Conservation (phyloP, 2,113 vertebrate genomes). For the Protobothrops mucrosquamatus region DNA sequence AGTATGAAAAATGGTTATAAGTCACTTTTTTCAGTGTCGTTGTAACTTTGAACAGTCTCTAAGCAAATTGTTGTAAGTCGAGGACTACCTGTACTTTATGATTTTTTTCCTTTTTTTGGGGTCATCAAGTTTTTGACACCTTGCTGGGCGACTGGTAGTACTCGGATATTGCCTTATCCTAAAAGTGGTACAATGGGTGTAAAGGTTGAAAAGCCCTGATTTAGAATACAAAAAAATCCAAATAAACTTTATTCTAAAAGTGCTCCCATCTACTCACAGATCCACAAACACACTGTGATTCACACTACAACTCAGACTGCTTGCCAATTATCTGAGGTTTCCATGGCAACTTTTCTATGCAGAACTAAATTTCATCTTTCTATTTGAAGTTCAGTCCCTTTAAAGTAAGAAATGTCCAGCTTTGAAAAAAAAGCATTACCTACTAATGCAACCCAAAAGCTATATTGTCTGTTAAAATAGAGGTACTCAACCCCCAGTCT, state of each 20-base stretch:
- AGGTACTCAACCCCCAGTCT: background rate
- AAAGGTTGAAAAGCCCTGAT: background rate
- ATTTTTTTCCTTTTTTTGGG: too few species aligned
- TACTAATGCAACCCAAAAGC: background rate
- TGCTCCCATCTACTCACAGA: conserved; percentile 10
- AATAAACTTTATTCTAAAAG: conserved; percentile 25
- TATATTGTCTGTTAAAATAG: background rate
- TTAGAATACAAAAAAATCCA: conserved; percentile 21
- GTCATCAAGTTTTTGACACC: too few species aligned
- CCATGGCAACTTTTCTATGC: conserved; percentile 48
- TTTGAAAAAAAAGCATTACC: background rate
- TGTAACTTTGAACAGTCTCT: too few species aligned
- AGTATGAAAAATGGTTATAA: too few species aligned
- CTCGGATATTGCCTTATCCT: too few species aligned
- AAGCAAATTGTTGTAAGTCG: too few species aligned
- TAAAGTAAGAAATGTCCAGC: conserved; percentile 24
- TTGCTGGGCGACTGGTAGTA: too few species aligned
- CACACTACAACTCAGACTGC: background rate
- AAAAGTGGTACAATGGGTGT: too few species aligned
- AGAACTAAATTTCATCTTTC: background rate
- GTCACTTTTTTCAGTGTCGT: too few species aligned
- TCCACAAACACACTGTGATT: background rate
- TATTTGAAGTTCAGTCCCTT: conserved; percentile 24
- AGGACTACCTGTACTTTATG: too few species aligned
- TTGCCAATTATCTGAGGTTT: conserved; percentile 39